Base-by-base conservation (phyloP, 2,113 vertebrate genomes). In the Corythornis madagascariensis region DNA sequence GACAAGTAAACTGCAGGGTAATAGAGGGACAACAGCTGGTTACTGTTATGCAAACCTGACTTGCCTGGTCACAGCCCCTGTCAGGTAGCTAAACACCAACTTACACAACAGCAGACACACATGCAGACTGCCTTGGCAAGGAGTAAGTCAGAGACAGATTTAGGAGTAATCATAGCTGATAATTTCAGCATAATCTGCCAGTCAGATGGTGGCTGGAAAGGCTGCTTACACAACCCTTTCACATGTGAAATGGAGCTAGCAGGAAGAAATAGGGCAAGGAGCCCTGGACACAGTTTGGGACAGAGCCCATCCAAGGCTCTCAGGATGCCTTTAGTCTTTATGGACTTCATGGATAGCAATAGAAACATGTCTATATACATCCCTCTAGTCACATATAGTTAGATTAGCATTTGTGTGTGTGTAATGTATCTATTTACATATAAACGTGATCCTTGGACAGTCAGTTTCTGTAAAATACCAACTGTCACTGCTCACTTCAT, bases 171-270 rank as follows among this genome's bases (percentile, higher is more conserved):
- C 91, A 73, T 3, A 91, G 82, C 57, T 70, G 64, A 87, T 70
- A 21, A 73, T 93, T 93, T 83, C 87, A 87, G 64, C 26, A 70
- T 59, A 76, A 93, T 38, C 52, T 91, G 81, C 67, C 82, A 76
- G 78, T 63, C 67, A 89, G 84, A 60, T 59, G 59, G 59, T 22
- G 42, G 24, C 78, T 93, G 56, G 81, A 90, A 94, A 83, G 65
- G 56, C 61, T 85, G 78, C 69, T 94, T 91, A 92, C 87, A 76
- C 78, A 94, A 85, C 5, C 9, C 15, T 63, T 65, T 57, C 28
- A n/a, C 1, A 1, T 66, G 22, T 24, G 31, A 83, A 74, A 83
- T 70, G 42, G 85, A 89, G 31, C 22, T 28, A 70, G 8, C 5
- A 7, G 67, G 69, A 82, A 81, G 65, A 82, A 92, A 60, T 1